Base-by-base conservation (phyloP, 2,888 invertebrate species). In the Agrotis clavis region DNA sequence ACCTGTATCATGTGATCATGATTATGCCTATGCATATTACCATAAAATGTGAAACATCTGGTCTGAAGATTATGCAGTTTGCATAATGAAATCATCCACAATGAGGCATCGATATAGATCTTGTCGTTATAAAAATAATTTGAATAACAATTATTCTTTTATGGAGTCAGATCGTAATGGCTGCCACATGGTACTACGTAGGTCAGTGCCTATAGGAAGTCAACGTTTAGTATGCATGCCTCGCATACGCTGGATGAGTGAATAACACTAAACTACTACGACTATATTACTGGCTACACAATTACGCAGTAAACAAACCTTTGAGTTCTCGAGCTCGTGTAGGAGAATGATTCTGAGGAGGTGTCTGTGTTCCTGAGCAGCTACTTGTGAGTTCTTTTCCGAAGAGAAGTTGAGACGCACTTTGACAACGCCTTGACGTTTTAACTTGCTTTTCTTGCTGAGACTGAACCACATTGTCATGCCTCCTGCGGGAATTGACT, bases 401-500 rank as follows among this genome's bases (percentile, higher is more conserved):
- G 98, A 98, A 78, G 98, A 98, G 90, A 99, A 98, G 74, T 98
- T 97, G 75, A 99, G 95, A 72, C 98, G 97, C 35, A 99, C 97
- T 90, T 98, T 98, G 16, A 99, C 97, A 53, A 98, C 98, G 4
- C 99, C 99, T 81, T 99, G 98, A 48, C 98, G 97, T 82, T 98
- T 98, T 6, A 98, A 96, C 90, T 98, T 98, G 89, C 98, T 98
- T 88, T 97, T 98, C 90, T 98, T 98, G 89, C 99, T 99, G 67
- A 99, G 95, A 86, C 98, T 97, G 92, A 98, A 99, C 99, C 99
- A 99, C 96, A 98, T 98, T 53, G 98, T 98, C 94, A 98, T 97
- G 0, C 99, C 99, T n/a, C 98, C 97, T 1, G 99, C 98, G 16
- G 99, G 99, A 89, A 99, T 98, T 57, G 98, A 98, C 99, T 98